Evolutionary conservation across 2,113 vertebrate species (phyloP).

Genomic region (Xiphophorus hellerii): DNA sequence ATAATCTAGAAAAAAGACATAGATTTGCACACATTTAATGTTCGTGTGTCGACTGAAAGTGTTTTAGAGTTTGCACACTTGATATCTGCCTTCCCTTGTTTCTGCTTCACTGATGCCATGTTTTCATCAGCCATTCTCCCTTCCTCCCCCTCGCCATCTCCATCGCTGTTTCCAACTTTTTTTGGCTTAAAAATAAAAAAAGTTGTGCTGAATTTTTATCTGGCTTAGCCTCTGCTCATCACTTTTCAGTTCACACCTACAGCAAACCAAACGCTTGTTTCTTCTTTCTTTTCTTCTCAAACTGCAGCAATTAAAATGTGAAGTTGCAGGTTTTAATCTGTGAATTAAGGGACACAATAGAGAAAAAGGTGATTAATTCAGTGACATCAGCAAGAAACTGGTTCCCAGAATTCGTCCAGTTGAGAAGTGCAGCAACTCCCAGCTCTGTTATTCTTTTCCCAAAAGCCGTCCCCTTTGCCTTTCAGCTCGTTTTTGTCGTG

Average conservation of each 20-base stretch:
- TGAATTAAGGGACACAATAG: slow-evolving; percentile 5
- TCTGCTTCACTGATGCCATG: neutral
- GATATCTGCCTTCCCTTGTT: slow-evolving; percentile 7
- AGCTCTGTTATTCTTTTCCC: slow-evolving; percentile 33
- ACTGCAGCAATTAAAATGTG: slow-evolving; percentile 4
- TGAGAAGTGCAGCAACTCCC: slow-evolving; percentile 32
- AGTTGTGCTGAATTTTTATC: slow-evolving; percentile 51
- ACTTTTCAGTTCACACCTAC: slow-evolving; percentile 38
- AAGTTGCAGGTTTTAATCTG: neutral
- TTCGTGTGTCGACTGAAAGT: neutral
- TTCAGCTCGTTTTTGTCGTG: slow-evolving; percentile 50
- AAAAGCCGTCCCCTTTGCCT: slow-evolving; percentile 39
- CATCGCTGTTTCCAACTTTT: slow-evolving; percentile 8
- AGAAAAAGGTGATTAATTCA: slow-evolving; percentile 22
- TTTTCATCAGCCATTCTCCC: slow-evolving; percentile 1
- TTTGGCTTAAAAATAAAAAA: slow-evolving; percentile 33
- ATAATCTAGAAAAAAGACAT: neutral
- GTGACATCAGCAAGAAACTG: neutral
- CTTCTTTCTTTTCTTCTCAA: neutral
- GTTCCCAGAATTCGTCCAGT: slow-evolving; percentile 17
- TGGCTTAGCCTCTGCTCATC: slow-evolving; percentile 36
- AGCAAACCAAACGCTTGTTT: slow-evolving; percentile 18
- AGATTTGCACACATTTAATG: neutral
- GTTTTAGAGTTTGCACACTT: neutral
- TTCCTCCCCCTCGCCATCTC: neutral